phyloP scores from a whole-genome alignment of 2,797 vertebrate species.

The Sebastes oblongus region DNA sequence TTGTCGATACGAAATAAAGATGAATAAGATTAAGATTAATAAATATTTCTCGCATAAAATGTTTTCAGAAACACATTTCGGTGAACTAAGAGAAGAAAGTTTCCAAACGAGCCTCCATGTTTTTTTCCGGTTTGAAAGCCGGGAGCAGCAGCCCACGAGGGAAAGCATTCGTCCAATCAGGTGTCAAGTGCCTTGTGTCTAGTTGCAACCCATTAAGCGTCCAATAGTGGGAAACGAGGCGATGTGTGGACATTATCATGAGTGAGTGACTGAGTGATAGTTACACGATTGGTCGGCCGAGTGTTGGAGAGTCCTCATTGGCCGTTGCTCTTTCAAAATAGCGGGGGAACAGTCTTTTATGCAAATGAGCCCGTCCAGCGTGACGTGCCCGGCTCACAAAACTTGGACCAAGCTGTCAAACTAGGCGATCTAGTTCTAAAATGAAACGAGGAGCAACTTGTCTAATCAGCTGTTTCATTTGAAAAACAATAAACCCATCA shows the following conservation, averaged over 20 bases:
- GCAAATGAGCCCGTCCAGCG: neutral
- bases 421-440: neutral
- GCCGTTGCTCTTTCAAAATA: neutral
- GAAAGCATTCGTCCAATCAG: too few relatives aligned
- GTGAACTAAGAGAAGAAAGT: too few relatives aligned
- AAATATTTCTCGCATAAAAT: too few relatives aligned
- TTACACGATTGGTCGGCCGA: neutral
- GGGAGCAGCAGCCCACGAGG: too few relatives aligned
- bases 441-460: neutral
- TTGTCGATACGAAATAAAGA: too few relatives aligned
- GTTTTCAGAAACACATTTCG: too few relatives aligned
- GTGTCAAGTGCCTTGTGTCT: too few relatives aligned
- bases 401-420: neutral
- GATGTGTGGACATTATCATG: neutral
- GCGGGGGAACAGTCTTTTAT: neutral
- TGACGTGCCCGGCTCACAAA: neutral
- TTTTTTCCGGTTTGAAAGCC: too few relatives aligned
- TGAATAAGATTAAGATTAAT: too few relatives aligned
- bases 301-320: neutral
- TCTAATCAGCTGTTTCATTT: conserved; percentile 9
- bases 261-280: neutral
- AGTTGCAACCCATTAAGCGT: too few relatives aligned
- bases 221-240: neutral
- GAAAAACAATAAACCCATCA: neutral
- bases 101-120: too few relatives aligned